Conservation (phyloP, 2,797 vertebrate species). For the Tadarida brasiliensis region DNA sequence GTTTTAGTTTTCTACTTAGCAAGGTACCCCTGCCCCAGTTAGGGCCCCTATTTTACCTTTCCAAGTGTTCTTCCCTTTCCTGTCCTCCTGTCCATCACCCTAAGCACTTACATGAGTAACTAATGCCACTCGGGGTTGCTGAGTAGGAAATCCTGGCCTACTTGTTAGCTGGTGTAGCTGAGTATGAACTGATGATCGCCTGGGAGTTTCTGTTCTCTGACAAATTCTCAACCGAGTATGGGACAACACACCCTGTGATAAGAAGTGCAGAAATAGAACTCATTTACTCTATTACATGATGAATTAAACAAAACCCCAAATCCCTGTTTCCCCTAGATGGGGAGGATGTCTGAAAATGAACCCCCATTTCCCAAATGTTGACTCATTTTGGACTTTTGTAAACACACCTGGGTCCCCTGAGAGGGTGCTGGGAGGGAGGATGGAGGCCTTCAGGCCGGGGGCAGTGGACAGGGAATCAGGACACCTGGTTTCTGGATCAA, state of each 20-base stretch:
- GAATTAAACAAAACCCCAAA: not conserved
- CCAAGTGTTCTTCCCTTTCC: not conserved
- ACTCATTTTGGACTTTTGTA: not conserved
- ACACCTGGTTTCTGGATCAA: not conserved
- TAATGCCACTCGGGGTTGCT: not conserved
- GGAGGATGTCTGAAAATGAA: slow-evolving; percentile 5
- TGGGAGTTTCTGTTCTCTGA: not conserved
- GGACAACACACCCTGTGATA: not conserved
- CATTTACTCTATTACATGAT: not conserved
- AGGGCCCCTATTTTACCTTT: not conserved
- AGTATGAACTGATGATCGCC: not conserved
- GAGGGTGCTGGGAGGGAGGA: not conserved
- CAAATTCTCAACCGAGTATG: not conserved
- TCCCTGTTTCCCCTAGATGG: not conserved
- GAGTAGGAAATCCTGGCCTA: not conserved
- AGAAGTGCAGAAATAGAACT: not conserved
- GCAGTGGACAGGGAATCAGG: not conserved
- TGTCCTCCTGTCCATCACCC: not conserved
- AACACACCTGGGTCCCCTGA: not conserved
- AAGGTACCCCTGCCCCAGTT: not conserved
- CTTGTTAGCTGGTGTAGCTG: not conserved
- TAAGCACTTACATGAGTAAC: slow-evolving; percentile 75
- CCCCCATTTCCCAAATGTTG: not conserved
- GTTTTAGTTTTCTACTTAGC: slow-evolving; percentile 31
- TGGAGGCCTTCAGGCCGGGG: not conserved